Evolutionary conservation across 2,797 vertebrate genomes (phyloP), one percentile per base, ranked within the genome.

Genomic region (Bradypodion pumilum): DNA sequence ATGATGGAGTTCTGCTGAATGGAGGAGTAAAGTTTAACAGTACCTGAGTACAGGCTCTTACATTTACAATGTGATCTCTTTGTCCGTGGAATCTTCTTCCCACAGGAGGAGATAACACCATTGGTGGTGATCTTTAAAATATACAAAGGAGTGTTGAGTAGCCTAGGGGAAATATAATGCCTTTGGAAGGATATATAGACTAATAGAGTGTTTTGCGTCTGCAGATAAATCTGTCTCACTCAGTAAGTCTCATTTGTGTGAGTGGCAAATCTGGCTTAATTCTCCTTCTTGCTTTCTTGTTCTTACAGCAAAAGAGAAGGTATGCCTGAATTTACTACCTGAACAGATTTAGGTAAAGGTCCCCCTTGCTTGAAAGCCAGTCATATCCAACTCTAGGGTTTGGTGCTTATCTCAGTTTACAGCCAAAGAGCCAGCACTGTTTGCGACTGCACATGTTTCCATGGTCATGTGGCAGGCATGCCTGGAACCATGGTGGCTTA

Each of bases 61-160:
- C 68, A 72, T 78, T 83, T 56, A 83, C 62, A 80, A 59, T 49
- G 62, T 21, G 40, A 68, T 80, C 70, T 40, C 44, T 80, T 80
- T 80, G 49, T 74, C 78, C 23, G 19, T 52, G 32, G 70, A 37
- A 32, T 23, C 9, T 13, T 12, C 69, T 65, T 56, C 83, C 59
- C 77, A 77, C 44, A 65, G 66, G 63, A 76, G 29, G 46, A 37
- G 1, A 40, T 37, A 23, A 68, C 65, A 77, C 66, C 19, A 25
- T 81, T 42, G 52, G 32, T 68, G 13, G 10, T 56, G 21, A 60
- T 52, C 56, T 77, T 70, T 77, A 63, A 80, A 76, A 70, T n/a
- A 66, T 60, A 81, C 25, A 62, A 84, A 87, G 66, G 73, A 63
- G 15, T 7, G 7, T 44, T 46, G 60, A 81, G 40, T 32, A 29